These are phyloP conservation scores for Drosophila heteroneura DNA, from an alignment of 2,888 invertebrate genomes.

Conservation along the genomic window DNA sequence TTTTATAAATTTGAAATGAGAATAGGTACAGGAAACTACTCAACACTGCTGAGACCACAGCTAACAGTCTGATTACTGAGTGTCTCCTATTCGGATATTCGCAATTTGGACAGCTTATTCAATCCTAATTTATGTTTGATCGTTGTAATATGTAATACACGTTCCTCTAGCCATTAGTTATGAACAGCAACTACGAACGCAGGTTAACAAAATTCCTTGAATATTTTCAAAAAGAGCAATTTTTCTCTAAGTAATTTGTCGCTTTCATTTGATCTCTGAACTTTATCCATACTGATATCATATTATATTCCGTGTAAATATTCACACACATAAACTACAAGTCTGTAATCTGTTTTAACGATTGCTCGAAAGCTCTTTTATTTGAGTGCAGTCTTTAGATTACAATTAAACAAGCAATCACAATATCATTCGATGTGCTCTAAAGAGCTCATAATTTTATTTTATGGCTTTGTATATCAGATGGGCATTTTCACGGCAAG, in stretches of 20 bases:
- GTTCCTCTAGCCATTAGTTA: not conserved
- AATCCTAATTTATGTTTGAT: not conserved
- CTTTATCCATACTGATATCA: not conserved
- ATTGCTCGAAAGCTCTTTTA: conserved; percentile 46
- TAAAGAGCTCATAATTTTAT: conserved; percentile 42
- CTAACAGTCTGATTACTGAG: not conserved
- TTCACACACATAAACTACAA: conserved; percentile 34
- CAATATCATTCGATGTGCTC: conserved; percentile 33
- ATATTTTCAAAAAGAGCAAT: not conserved
- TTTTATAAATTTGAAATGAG: not conserved
- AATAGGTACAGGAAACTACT: not conserved
- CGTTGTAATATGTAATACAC: not conserved
- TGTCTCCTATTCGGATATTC: not conserved
- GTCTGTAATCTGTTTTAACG: conserved; percentile 56
- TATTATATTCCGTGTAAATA: conserved; percentile 22
- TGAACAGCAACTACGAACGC: not conserved
- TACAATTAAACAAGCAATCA: conserved; percentile 69
- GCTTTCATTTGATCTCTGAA: not conserved
- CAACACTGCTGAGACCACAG: not conserved
- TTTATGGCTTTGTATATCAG: conserved; percentile 36
- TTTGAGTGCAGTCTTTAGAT: conserved; percentile 35
- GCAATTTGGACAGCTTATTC: not conserved
- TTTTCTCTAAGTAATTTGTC: not conserved
- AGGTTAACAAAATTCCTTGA: not conserved
- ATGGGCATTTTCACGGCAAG: conserved; percentile 3